Evolutionary conservation across 2,888 invertebrate species (phyloP), one percentile per base, ranked within the genome.

Genomic region (Drosophila leonis): DNA sequence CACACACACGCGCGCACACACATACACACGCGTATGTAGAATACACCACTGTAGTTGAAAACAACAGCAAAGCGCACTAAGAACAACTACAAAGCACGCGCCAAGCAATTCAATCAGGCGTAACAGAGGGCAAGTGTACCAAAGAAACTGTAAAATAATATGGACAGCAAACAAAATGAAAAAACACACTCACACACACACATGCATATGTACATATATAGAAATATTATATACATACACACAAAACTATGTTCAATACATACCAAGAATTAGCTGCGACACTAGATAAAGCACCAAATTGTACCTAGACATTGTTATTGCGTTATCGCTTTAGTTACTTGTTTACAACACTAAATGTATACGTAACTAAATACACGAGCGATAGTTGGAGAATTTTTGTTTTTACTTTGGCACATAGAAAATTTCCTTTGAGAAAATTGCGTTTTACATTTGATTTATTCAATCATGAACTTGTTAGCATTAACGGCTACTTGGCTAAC

Each of bases 201-300:
- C 27, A 64, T 24, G 24, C 39, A 60, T 33, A 56, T 13, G 60
- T 37, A 46, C 5, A 24, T 15, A 20, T 13, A 63, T 37, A 46
- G 4, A 24, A 62, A 27, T 37, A 64, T 39, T 39, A 44, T 13
- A 63, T 31, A 46, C 8, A 24, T 15, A 20, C 33, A 64, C 35
- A 29, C 65, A 71, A 72, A 61, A 55, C 46, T 57, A 62, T 51
- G 49, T 33, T 27, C 46, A 54, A 44, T 55, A 62, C 86, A 74
- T 83, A 86, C 86, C 86, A 69, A 85, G 62, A 61, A 81, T 48
- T 55, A 86, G 75, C 78, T 83, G 86, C 75, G 72, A 69, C 73
- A 72, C 73, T 66, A 85, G 77, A 80, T 81, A 85, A 84, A 88
- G 81, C 73, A 73, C 65, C 71, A 72, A 71, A 65, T 78, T 61